Percentiles rank a stretch among this genome's conserved stretches.
phyloP scores from a whole-genome alignment of 2,797 vertebrate genomes.

The Acipenser ruthenus region DNA sequence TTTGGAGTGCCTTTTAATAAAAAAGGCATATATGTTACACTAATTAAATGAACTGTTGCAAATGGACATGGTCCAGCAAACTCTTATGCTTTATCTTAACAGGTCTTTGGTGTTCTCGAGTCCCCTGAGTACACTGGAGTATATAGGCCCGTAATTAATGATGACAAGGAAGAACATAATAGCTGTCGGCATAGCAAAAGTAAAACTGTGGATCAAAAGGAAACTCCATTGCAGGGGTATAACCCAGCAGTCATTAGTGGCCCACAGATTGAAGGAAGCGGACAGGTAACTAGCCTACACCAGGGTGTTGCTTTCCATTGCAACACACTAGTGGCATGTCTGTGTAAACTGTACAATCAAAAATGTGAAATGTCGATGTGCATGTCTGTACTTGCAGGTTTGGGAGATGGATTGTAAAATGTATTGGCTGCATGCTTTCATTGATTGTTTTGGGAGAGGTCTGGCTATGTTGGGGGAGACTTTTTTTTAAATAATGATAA shows the following conservation, averaged over 20 bases:
- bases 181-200: slow-evolving; percentile 48
- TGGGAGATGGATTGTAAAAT: not conserved
- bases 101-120: slow-evolving; percentile 94
- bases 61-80: slow-evolving; percentile 21
- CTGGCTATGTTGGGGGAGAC: no score
- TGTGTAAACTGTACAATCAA: slow-evolving; percentile 18
- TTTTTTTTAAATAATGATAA: no score
- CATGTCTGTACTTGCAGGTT: slow-evolving; percentile 26
- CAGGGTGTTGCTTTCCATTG: slow-evolving; percentile 21
- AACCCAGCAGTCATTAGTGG: slow-evolving; percentile 50
- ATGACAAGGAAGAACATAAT: slow-evolving; percentile 62
- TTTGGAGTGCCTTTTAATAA: not conserved
- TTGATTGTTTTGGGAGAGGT: no score
- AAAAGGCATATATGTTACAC: not conserved
- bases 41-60: not conserved
- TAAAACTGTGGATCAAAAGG: slow-evolving; percentile 52
- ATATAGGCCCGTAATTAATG: slow-evolving; percentile 77
- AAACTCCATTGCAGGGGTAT: slow-evolving; percentile 60
- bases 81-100: slow-evolving; percentile 34
- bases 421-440: no score
- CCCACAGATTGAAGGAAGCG: slow-evolving; percentile 43
- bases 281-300: slow-evolving; percentile 61
- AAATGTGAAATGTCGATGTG: slow-evolving; percentile 21
- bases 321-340: slow-evolving; percentile 13
- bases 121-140: slow-evolving; percentile 79